Percentiles rank a stretch among this genome's conserved stretches.
These are phyloP conservation scores for Archegozetes longisetosus DNA, from an alignment of 1,140 invertebrate genomes.

Conservation along the genomic window DNA sequence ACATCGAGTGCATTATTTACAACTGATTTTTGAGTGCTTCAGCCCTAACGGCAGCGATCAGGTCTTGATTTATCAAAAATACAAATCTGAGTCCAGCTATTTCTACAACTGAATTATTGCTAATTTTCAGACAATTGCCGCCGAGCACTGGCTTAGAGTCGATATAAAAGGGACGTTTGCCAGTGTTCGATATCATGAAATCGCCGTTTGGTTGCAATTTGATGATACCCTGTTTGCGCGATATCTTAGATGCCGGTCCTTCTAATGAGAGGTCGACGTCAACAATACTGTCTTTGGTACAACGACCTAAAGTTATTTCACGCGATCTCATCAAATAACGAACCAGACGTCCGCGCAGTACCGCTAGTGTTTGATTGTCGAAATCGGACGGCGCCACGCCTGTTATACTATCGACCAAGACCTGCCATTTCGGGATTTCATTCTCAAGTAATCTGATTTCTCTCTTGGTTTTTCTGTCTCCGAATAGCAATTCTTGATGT, in stretches of 20 bases:
- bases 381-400: slow-evolving; percentile 33
- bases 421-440: slow-evolving; percentile 75
- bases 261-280: slow-evolving; percentile 89
- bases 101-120: slow-evolving; percentile 88
- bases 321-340: slow-evolving; percentile 86
- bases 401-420: slow-evolving; percentile 75
- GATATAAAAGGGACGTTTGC: slow-evolving; percentile 83
- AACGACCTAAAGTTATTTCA: slow-evolving; percentile 83
- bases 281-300: slow-evolving; percentile 69
- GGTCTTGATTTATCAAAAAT: slow-evolving; percentile 79
- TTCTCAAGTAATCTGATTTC: slow-evolving; percentile 78
- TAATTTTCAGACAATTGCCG: slow-evolving; percentile 59
- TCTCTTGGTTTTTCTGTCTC: slow-evolving; percentile 45
- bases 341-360: slow-evolving; percentile 71
- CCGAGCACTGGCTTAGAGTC: slow-evolving; percentile 68
- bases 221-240: slow-evolving; percentile 69
- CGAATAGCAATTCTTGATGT: slow-evolving; percentile 27
- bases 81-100: slow-evolving; percentile 76
- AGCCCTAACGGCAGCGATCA: slow-evolving; percentile 64
- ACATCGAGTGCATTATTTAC: slow-evolving; percentile 8
- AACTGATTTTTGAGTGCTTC: slow-evolving; percentile 47
- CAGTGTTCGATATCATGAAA: slow-evolving; percentile 83
- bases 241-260: slow-evolving; percentile 52
- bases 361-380: slow-evolving; percentile 80
- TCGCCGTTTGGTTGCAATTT: slow-evolving; percentile 79